Evolutionary conservation across 2,797 vertebrate genomes (phyloP), one percentile per base, ranked within the genome.

Genomic region (Mallotus villosus): DNA sequence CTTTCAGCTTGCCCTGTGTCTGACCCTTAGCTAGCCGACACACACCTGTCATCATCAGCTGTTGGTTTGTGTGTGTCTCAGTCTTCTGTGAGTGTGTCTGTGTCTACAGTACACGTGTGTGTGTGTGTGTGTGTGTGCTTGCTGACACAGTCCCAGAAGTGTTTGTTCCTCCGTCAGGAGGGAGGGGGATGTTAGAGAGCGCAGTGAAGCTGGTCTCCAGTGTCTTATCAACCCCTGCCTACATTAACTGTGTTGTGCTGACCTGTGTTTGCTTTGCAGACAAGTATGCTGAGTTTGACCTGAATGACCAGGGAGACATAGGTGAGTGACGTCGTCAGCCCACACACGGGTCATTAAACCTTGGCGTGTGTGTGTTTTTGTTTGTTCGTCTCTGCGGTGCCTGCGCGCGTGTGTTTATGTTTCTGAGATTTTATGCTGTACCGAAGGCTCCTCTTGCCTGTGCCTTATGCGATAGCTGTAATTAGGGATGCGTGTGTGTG

Each of bases 211-310:
- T 14, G 41, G 41, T 3, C 41, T 46, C 41, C 11, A 46, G 41
- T 46, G 41, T 46, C 41, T 46, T 46, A 11, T 46, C 41, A 46
- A 53, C 21, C 9, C 62, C 34, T 58, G 62, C 60, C 57, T 66
- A 49, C 34, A 53, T 67, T 22, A 76, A 76, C 67, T 51, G 53
- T 62, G 66, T 29, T 32, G 55, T 72, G n/a, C 24, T 41, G 21
- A 34, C 0, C 59, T 0, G 2, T 21, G 22, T 1, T 29, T 61
- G 41, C 16, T 85, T 93, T 93, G 61, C 91, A 99, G 98, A 97
- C 90, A 99, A 96, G 88, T 99, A 98, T 83, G 93, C 97, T 79
- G 98, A 99, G 82, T 99, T 99, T 84, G 97, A 99, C 92, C 91
- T 99, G 76, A 99, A 97, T 49, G 97, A 99, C 72, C 92, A 99